Evolutionary conservation across 2,797 vertebrate species (phyloP).

Genomic region (Falco naumanni): DNA sequence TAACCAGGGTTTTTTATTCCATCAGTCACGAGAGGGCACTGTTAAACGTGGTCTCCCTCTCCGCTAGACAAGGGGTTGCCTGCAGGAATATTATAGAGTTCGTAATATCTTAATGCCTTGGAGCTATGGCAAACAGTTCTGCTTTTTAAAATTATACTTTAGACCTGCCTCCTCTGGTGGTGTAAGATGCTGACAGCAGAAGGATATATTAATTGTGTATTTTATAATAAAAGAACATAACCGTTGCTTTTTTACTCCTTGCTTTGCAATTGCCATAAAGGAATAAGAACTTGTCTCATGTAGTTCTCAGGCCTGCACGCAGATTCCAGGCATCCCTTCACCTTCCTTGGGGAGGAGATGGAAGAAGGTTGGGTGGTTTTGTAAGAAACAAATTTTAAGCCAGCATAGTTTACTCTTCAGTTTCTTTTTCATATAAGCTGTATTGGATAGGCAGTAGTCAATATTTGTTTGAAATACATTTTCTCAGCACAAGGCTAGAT

Average conservation of each 20-base stretch:
- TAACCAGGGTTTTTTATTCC: neutral
- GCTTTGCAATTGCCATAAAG: neutral
- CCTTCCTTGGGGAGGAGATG: neutral
- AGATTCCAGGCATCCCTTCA: neutral
- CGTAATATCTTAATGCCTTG: neutral
- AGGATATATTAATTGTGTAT: neutral
- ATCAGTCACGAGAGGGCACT: neutral
- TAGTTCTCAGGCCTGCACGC: neutral
- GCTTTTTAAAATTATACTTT: neutral
- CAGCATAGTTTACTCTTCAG: neutral
- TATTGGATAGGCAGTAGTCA: neutral
- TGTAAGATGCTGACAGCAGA: neutral
- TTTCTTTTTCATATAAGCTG: neutral
- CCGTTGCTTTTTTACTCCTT: neutral
- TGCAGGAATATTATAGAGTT: accelerated
- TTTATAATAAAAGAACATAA: neutral
- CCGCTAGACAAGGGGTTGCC: accelerated
- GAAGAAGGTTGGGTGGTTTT: neutral
- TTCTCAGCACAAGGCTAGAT: neutral
- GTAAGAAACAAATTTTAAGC: neutral
- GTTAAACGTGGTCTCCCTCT: neutral
- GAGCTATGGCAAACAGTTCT: neutral
- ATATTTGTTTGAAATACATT: neutral
- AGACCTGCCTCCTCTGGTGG: neutral
- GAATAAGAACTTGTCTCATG: neutral